Conservation (phyloP, 2,888 invertebrate genomes). For the Tortricodes alternella region DNA sequence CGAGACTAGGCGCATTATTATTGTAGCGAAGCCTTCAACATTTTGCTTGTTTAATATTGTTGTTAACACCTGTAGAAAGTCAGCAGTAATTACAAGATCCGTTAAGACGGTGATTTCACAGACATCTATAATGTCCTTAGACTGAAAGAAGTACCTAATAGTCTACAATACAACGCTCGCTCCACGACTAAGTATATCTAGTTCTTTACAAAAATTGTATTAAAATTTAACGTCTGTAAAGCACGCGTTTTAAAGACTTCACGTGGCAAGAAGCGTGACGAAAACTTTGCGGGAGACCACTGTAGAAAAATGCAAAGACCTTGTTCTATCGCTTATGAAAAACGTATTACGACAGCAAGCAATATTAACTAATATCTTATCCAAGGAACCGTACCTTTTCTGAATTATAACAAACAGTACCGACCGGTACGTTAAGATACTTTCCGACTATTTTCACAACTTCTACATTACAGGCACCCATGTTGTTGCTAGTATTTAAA, state of each 20-base stretch:
- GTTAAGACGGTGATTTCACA: too few relatives aligned
- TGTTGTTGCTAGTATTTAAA: slow-evolving; percentile 32
- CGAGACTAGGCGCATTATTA: slow-evolving; percentile 70
- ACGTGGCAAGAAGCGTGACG: slow-evolving; percentile 2
- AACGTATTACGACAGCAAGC: neutral
- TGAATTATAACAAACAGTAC: slow-evolving; percentile 77
- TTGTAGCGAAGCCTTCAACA: slow-evolving; percentile 78
- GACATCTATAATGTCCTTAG: too few relatives aligned
- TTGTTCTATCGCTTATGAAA: neutral
- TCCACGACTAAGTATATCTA: too few relatives aligned
- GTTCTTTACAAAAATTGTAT: neutral
- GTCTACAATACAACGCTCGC: too few relatives aligned
- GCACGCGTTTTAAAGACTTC: neutral
- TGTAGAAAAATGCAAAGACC: neutral
- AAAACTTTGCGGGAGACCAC: neutral
- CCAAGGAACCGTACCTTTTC: slow-evolving; percentile 65
- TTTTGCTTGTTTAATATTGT: slow-evolving; percentile 68
- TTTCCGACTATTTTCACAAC: slow-evolving; percentile 77
- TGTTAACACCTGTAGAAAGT: slow-evolving; percentile 70
- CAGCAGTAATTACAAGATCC: too few relatives aligned
- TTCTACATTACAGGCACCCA: slow-evolving; percentile 63
- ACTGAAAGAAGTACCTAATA: too few relatives aligned
- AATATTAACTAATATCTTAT: neutral
- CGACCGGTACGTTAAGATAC: slow-evolving; percentile 77
- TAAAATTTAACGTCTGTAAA: slow-evolving; percentile 2